A percentile compares a stretch with the other conserved stretches of the same genome.
Conservation (phyloP, 2,797 vertebrate species). For the Sebastes ruberrimus region DNA sequence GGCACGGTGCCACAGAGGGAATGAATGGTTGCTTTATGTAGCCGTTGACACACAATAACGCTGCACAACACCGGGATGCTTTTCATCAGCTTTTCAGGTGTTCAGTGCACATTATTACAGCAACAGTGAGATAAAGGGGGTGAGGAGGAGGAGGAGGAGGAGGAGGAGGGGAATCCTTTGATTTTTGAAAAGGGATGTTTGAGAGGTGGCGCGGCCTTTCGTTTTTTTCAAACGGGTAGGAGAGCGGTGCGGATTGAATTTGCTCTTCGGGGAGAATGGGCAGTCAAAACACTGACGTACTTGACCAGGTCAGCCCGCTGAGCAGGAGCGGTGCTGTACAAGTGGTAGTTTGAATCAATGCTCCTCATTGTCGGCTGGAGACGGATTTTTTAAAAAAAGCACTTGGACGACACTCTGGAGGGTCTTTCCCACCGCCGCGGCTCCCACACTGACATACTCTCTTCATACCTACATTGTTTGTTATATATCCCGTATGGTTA, state of each 20-base stretch:
- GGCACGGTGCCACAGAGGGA: constrained; percentile 28
- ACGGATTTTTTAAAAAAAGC: constrained; percentile 70
- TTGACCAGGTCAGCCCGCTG: constrained; percentile 70
- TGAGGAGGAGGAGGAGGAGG: neutral
- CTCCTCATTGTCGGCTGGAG: constrained; percentile 71
- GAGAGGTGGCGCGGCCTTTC: constrained; percentile 22
- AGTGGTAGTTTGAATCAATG: constrained; percentile 73
- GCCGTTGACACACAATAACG: constrained; percentile 42
- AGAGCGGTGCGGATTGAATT: constrained; percentile 62
- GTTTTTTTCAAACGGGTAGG: constrained; percentile 35
- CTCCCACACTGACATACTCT: constrained; percentile 39
- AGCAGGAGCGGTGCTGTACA: constrained; percentile 44
- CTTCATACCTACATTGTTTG: constrained; percentile 41
- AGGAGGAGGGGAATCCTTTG: constrained; percentile 1
- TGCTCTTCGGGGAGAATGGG: constrained; percentile 68
- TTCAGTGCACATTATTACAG: constrained; percentile 48
- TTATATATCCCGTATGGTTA: constrained; percentile 36
- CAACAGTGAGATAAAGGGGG: constrained; percentile 39
- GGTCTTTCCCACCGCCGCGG: constrained; percentile 70
- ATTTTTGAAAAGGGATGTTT: constrained; percentile 38
- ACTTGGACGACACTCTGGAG: constrained; percentile 55
- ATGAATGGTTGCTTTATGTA: constrained; percentile 68
- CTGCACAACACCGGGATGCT: constrained; percentile 27
- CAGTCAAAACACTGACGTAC: constrained; percentile 77
- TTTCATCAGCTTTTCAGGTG: constrained; percentile 66